Percentiles rank a stretch among this genome's conserved stretches.
Evolutionary conservation across 2,113 vertebrate species (phyloP).

Genomic region (Ochotona princeps): DNA sequence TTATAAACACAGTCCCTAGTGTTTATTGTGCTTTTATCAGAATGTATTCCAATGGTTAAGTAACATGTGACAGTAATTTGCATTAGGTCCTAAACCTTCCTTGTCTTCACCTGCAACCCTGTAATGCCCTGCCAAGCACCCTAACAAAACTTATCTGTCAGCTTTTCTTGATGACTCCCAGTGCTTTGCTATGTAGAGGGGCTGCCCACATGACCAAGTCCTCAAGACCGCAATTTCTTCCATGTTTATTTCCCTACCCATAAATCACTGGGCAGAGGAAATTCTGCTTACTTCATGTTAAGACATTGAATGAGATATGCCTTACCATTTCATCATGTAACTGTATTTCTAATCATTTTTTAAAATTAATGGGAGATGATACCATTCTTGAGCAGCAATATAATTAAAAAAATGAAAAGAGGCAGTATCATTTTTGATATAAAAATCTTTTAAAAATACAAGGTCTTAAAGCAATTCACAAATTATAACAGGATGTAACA

Average conservation of each 20-base stretch:
- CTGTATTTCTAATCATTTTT: neutral
- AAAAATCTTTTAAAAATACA: constrained; percentile 82
- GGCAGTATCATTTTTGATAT: constrained; percentile 84
- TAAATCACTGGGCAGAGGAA: neutral
- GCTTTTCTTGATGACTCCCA: neutral
- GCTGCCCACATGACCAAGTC: neutral
- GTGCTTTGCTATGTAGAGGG: neutral
- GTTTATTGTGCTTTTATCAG: too few relatives aligned
- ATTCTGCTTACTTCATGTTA: neutral
- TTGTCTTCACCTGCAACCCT: neutral
- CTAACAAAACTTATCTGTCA: neutral
- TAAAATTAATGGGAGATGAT: neutral
- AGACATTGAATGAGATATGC: neutral
- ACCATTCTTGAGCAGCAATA: constrained; percentile 88
- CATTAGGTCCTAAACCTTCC: too few relatives aligned
- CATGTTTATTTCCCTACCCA: neutral
- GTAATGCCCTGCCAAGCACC: neutral
- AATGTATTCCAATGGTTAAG: too few relatives aligned
- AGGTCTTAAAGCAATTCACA: constrained; percentile 80
- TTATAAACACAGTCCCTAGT: too few relatives aligned
- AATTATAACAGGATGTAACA: constrained; percentile 79
- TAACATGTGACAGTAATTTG: neutral
- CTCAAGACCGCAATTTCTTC: constrained; percentile 15
- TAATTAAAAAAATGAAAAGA: constrained; percentile 86
- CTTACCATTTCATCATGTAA: neutral